These are phyloP conservation scores for Hymenochirus boettgeri DNA, from an alignment of 2,113 vertebrate genomes.

Conservation along the genomic window DNA sequence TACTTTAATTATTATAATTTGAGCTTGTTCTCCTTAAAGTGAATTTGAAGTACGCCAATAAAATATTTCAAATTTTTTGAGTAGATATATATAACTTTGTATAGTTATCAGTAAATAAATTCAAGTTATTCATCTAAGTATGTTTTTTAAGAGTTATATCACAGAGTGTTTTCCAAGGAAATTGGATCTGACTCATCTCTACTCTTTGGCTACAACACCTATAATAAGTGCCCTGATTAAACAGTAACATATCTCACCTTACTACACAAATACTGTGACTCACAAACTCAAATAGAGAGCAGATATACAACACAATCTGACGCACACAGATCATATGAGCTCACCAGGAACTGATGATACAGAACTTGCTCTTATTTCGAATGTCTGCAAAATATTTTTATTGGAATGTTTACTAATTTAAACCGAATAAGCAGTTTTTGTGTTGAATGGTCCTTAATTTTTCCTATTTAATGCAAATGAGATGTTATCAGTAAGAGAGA, in stretches of 20 bases:
- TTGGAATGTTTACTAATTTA: conserved; percentile 31
- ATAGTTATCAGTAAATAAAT: too few species aligned
- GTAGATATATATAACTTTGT: too few species aligned
- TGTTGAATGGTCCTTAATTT: conserved; percentile 39
- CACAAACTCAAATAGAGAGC: conserved; percentile 31
- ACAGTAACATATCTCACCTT: conserved; percentile 28
- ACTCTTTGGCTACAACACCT: not conserved
- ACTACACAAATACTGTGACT: conserved; percentile 25
- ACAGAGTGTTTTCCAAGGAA: not conserved
- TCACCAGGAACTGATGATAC: conserved; percentile 37
- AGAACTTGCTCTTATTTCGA: conserved; percentile 24
- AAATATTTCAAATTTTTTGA: too few species aligned
- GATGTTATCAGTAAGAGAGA: conserved; percentile 12
- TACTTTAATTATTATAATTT: too few species aligned
- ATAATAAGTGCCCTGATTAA: conserved; percentile 18
- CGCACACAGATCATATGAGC: conserved; percentile 32
- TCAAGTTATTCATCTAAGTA: too few species aligned
- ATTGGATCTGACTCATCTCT: conserved; percentile 12
- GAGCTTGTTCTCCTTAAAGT: too few species aligned
- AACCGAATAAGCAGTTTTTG: conserved; percentile 35
- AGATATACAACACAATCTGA: conserved; percentile 32
- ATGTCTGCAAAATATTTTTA: conserved; percentile 35
- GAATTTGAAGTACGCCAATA: too few species aligned
- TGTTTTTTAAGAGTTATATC: too few species aligned
- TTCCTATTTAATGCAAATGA: conserved; percentile 36